Evolutionary conservation across 2,888 invertebrate species (phyloP), one percentile per base, ranked within the genome.

Genomic region (Podabrus alpinus): DNA sequence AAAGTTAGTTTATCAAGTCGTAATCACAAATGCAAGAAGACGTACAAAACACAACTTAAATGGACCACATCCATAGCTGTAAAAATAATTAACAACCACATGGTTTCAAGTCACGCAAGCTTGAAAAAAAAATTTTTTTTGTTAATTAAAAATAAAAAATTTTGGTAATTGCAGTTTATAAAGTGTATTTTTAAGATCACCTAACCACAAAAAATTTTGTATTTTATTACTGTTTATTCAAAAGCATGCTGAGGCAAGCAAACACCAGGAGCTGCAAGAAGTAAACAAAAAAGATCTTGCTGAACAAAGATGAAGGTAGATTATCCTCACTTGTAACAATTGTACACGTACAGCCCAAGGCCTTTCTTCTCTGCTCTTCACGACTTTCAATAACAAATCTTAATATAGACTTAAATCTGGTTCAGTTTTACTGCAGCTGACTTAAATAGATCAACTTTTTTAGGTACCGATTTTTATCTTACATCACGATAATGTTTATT

Each of bases 201-300:
- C 45, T 45, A 45, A 45, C 7, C n/a, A 45, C 45, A 45, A 45
- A 45, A 45, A 45, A 45, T 45, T 13, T 24, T 2, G 24, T 45
- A 45, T 45, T 45, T 45, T 45, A n/a, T 45, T 45, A 45, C 45
- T 45, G 45, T 45, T 45, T 45, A 45, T 45, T 45, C 45, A 45
- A 45, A 45, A 45, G 86, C 85, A 82, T 83, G 83, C 84, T 83
- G 84, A 85, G 85, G 84, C 86, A 85, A 83, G 81, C 85, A 77
- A 87, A 87, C 86, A 87, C 86, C 86, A 84, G 86, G 85, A 86
- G 86, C 86, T 86, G 85, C 84, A 84, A 83, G 84, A 84, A 86
- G 86, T 86, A 86, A 87, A 86, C 84, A 86, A 86, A 86, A 86
- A 86, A 86, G 78, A 82, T 81, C 82, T 81, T 83, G 84, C 84